Evolutionary conservation across 1,140 invertebrate species (phyloP).

Genomic region (Drosophila watanabei): DNA sequence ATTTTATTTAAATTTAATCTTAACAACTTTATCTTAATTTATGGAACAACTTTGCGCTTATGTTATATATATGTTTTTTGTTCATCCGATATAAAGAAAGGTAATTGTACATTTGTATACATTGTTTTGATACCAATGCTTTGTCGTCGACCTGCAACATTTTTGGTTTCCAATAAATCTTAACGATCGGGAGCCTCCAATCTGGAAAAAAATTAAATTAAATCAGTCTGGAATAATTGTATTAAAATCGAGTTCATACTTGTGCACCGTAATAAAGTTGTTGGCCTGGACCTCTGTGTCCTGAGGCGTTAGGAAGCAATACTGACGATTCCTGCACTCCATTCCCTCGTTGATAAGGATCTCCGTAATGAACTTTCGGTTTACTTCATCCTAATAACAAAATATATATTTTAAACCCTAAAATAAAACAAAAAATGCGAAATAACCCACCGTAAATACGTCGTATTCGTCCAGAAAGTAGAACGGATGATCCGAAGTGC

Average conservation of each 20-base stretch:
- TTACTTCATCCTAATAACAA: slow-evolving; percentile 89
- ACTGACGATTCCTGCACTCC: slow-evolving; percentile 88
- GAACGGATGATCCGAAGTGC: slow-evolving; percentile 95
- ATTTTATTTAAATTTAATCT: not conserved
- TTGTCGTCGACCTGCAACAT: slow-evolving; percentile 39
- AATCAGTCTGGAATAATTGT: not conserved
- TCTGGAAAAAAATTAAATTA: slow-evolving; percentile 20
- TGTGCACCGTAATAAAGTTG: slow-evolving; percentile 87
- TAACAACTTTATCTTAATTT: not conserved
- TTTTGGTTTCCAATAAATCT: not conserved
- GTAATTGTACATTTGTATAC: not conserved
- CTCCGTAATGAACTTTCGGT: slow-evolving; percentile 90
- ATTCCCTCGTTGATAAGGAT: slow-evolving; percentile 89
- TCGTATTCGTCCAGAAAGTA: slow-evolving; percentile 99
- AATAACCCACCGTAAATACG: slow-evolving; percentile 94
- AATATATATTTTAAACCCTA: slow-evolving; percentile 86
- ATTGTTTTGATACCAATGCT: not conserved
- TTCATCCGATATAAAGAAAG: not conserved
- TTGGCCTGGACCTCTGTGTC: slow-evolving; percentile 88
- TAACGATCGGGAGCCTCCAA: slow-evolving; percentile 61
- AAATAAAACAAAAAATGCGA: not conserved
- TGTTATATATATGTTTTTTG: not conserved
- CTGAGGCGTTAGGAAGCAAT: slow-evolving; percentile 92
- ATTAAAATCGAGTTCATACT: slow-evolving; percentile 47
- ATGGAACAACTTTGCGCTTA: slow-evolving; percentile 1